A percentile compares a stretch with the other conserved stretches of the same genome.
These are phyloP conservation scores for Gobio occitaniae DNA, from an alignment of 2,797 vertebrate genomes.

Conservation along the genomic window DNA sequence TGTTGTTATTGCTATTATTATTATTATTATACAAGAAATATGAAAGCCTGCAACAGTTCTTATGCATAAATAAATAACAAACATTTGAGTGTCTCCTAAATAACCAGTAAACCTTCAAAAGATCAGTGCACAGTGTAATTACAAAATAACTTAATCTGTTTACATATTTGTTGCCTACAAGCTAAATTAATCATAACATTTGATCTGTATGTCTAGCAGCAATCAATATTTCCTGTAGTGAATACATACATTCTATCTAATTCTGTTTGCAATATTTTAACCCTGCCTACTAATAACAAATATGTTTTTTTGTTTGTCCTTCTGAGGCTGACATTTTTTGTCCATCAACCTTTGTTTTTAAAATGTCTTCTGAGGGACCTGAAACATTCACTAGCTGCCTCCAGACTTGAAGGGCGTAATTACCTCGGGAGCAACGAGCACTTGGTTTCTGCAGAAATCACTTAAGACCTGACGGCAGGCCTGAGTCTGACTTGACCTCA, in stretches of 20 bases:
- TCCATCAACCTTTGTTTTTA: conserved; percentile 22
- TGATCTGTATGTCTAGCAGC: neutral
- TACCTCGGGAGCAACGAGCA: conserved; percentile 45
- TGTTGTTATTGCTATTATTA: neutral
- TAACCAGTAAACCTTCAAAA: neutral
- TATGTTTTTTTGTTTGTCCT: conserved; percentile 4
- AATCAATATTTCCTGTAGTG: neutral
- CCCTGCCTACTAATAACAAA: neutral
- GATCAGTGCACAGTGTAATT: neutral
- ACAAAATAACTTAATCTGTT: neutral
- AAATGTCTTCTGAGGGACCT: conserved; percentile 11
- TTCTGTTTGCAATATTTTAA: conserved; percentile 16
- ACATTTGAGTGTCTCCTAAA: neutral
- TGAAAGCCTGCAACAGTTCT: neutral
- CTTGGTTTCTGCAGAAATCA: conserved; percentile 53
- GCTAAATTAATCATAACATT: neutral
- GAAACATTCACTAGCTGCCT: conserved; percentile 23
- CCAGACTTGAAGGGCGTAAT: conserved; percentile 52
- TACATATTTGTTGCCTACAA: neutral
- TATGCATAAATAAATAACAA: neutral
- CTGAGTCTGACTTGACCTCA: conserved; percentile 56
- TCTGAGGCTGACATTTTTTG: neutral
- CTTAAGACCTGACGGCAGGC: conserved; percentile 47
- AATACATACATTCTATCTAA: neutral
- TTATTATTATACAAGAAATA: neutral